These are phyloP conservation scores for Megalops atlanticus DNA, from an alignment of 2,113 vertebrate genomes.

Conservation along the genomic window DNA sequence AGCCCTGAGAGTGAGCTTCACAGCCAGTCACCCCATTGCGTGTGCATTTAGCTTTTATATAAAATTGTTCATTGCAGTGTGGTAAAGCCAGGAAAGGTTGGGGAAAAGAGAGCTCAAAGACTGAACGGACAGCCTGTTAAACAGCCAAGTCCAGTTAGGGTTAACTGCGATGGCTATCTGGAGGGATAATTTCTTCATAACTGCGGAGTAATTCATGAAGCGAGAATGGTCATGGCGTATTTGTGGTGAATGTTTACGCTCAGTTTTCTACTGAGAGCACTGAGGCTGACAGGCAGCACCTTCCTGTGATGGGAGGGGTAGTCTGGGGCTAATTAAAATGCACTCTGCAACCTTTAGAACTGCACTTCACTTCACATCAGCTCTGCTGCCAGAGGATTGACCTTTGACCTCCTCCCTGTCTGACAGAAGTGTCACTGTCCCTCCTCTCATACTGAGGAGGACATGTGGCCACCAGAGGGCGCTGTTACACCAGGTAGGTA, in stretches of 20 bases:
- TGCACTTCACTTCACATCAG: background rate
- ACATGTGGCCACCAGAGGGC: slow-evolving; percentile 12
- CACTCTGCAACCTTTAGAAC: background rate
- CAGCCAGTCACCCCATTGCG: background rate
- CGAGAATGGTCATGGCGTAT: background rate
- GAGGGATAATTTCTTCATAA: background rate
- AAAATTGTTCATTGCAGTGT: background rate
- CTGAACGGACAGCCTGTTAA: background rate
- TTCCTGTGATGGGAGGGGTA: background rate
- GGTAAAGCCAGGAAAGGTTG: too few relatives aligned
- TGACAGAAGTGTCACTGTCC: background rate
- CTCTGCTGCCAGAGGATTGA: background rate
- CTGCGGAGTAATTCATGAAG: background rate
- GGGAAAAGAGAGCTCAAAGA: background rate
- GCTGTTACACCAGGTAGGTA: background rate
- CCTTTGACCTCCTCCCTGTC: background rate
- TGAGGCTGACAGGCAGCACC: background rate
- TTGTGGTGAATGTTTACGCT: background rate
- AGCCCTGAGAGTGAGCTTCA: background rate
- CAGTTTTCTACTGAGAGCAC: background rate
- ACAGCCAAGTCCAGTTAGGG: background rate
- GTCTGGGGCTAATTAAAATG: background rate
- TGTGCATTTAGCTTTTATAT: background rate
- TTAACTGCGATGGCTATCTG: background rate
- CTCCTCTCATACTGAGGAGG: background rate